Conservation (phyloP, 2,113 vertebrate genomes). For the Ptychochromis oligacanthus region DNA sequence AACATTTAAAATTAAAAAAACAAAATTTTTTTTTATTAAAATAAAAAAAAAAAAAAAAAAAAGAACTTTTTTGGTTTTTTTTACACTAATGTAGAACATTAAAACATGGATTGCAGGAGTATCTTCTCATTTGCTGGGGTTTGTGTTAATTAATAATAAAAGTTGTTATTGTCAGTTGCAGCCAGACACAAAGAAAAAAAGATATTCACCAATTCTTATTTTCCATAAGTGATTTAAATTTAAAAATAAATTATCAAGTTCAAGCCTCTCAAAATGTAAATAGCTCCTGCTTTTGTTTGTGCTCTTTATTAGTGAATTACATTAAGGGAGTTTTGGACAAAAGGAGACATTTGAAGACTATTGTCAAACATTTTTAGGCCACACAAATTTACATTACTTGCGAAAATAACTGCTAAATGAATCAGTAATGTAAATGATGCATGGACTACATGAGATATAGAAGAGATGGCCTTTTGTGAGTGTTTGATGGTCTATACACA, state of each 20-base stretch:
- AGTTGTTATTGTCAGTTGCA: no score
- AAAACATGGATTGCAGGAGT: no score
- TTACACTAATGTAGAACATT: no score
- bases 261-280: background rate
- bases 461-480: background rate
- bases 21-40: no score
- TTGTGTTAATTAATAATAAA: no score
- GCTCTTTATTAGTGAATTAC: background rate
- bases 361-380: background rate
- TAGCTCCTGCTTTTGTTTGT: background rate
- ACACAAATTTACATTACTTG: background rate
- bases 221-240: no score
- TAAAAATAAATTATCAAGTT: background rate
- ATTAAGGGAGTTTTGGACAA: rapidly evolving
- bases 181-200: no score
- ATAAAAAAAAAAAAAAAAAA: no score
- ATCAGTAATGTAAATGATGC: background rate
- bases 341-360: background rate
- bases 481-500: background rate
- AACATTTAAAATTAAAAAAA: no score
- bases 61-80: no score
- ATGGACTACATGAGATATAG: background rate
- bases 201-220: no score
- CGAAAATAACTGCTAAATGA: background rate
- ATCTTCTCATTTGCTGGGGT: no score